phyloP scores from a whole-genome alignment of 2,888 invertebrate species.

The Ischnura elegans region DNA sequence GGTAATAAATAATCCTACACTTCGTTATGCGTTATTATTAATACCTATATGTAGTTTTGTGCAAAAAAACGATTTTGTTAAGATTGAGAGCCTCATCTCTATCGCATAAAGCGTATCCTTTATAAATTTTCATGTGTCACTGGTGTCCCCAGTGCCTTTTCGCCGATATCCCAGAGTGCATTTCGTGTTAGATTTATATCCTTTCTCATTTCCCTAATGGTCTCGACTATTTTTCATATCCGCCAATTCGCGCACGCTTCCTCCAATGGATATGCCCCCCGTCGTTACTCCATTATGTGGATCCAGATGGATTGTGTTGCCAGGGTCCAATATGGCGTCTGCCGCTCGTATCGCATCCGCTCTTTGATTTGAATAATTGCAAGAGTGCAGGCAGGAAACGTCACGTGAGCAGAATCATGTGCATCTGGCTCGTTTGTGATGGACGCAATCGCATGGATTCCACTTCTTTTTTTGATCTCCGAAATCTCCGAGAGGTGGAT shows the following conservation, averaged over 20 bases:
- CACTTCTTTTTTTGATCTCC: not conserved
- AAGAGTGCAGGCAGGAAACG: not conserved
- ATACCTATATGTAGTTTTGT: too few species aligned
- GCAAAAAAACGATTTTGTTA: too few species aligned
- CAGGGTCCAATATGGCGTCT: too few species aligned
- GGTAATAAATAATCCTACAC: too few species aligned
- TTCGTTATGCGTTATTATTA: too few species aligned
- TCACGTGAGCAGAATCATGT: not conserved
- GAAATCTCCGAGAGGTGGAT: too few species aligned
- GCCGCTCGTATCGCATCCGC: too few species aligned
- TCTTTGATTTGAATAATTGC: conserved; percentile 4
- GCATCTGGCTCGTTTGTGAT: not conserved
- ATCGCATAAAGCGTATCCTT: too few species aligned
- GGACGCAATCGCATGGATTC: not conserved
- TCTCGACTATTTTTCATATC: conserved; percentile 1
- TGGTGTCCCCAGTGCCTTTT: too few species aligned
- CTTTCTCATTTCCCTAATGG: not conserved
- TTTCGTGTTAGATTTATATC: not conserved
- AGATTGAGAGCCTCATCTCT: too few species aligned
- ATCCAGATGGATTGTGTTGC: not conserved
- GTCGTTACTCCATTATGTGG: not conserved
- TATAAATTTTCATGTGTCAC: too few species aligned
- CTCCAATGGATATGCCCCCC: not conserved
- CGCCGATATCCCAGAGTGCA: not conserved
- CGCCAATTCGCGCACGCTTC: not conserved